phyloP scores from a whole-genome alignment of 2,888 invertebrate genomes.

The Sympetrum striolatum region DNA sequence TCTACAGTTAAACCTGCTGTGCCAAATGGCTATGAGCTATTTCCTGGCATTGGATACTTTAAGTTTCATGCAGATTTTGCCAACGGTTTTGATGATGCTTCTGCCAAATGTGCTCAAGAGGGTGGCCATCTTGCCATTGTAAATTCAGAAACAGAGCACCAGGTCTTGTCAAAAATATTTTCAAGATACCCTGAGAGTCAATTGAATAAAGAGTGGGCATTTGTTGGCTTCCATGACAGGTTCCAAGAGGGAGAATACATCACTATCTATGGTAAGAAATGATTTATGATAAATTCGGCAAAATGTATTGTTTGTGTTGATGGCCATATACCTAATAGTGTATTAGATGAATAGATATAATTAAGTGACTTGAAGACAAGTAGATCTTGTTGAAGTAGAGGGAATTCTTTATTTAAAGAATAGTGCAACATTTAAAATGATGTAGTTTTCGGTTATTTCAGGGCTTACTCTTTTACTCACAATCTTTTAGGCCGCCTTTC shows the following conservation, averaged over 20 bases:
- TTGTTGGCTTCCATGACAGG: conserved; percentile 49
- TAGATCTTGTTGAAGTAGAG: too few relatives aligned
- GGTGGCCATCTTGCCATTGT: conserved; percentile 49
- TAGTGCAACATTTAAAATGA: too few relatives aligned
- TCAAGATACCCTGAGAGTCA: conserved; percentile 4
- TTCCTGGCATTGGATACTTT: conserved; percentile 7
- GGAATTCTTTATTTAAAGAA: too few relatives aligned
- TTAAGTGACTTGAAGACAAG: too few relatives aligned
- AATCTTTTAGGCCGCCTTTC: too few relatives aligned
- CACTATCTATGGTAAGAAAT: conserved; percentile 45
- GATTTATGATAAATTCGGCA: background rate
- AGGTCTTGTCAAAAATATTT: conserved; percentile 45
- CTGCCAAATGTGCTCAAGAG: background rate
- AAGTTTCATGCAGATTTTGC: background rate
- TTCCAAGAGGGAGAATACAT: conserved; percentile 47
- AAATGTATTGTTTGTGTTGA: too few relatives aligned
- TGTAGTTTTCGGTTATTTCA: too few relatives aligned
- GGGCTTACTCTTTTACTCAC: too few relatives aligned
- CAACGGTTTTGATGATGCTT: conserved; percentile 14
- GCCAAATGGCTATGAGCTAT: background rate
- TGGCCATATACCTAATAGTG: too few relatives aligned
- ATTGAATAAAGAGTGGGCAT: conserved; percentile 43
- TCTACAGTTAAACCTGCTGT: background rate
- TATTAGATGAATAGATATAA: too few relatives aligned
- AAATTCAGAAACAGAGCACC: conserved; percentile 48